A percentile compares a stretch with the other conserved stretches of the same genome.
Conservation (phyloP, 2,113 vertebrate genomes). For the Sisor rabdophorus region DNA sequence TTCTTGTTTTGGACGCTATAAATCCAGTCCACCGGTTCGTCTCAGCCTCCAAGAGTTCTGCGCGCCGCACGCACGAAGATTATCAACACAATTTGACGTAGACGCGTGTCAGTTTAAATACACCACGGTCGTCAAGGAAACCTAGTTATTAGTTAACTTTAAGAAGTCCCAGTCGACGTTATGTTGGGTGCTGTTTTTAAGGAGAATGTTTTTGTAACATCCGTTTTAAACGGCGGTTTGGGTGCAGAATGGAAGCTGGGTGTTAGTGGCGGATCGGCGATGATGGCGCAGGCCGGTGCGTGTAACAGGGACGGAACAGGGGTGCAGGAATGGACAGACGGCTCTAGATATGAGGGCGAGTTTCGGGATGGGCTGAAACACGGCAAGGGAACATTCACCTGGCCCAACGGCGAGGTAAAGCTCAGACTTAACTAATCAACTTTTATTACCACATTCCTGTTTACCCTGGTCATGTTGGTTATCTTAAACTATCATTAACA, state of each 20-base stretch:
- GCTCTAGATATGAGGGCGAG: constrained; percentile 73
- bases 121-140: constrained; percentile 27
- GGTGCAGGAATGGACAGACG: constrained; percentile 70
- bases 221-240: neutral
- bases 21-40: too few relatives aligned
- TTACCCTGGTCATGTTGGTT: neutral
- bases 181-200: neutral
- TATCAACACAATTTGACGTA: neutral
- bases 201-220: too few relatives aligned
- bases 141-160: neutral
- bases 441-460: neutral
- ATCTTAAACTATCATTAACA: neutral
- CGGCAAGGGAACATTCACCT: constrained; percentile 74
- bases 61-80: neutral
- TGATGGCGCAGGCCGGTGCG: neutral
- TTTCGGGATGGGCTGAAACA: constrained; percentile 71
- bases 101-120: neutral
- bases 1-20: neutral
- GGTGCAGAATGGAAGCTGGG: neutral
- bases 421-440: neutral
- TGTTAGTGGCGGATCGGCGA: neutral
- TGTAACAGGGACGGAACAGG: constrained; percentile 19
- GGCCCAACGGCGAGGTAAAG: constrained; percentile 79
- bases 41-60: neutral
- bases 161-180: too few relatives aligned